Evolutionary conservation across 2,888 invertebrate genomes (phyloP), one percentile per base, ranked within the genome.

Genomic region (Calliopum simillimum): DNA sequence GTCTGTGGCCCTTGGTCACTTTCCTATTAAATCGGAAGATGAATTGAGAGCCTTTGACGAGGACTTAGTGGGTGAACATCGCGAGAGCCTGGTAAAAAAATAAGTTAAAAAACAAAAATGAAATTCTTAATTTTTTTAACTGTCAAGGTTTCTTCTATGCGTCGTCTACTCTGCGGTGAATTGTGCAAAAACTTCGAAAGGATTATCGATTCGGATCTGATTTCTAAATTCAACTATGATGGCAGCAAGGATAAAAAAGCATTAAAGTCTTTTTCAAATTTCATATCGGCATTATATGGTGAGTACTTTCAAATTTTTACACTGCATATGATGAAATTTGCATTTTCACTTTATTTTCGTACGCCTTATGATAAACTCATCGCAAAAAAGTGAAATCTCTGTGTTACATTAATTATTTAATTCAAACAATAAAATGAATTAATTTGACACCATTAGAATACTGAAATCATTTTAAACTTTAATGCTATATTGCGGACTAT

Each of bases 1-100:
- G 21, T 46, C 62, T 46, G 43, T 62, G 62, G 62, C 62, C 46
- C 46, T 46, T 46, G 47, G 43, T 13, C 47, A 23, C 14, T 56
- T 49, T 49, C 49, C 13, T 14, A 49, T 49, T 19, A 14, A 49
- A 49, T 16, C 49, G 8, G 49, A 49, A 4, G 49, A 49, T 14
- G 49, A 49, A 19, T 49, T 49, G n/a, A 49, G 19, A 49, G n/a
- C 49, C 2, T 8, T 49, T 49, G 49, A 49, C n/a, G n/a, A 14
- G 8, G 49, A 12, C 19, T 4, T 49, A 19, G 19, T 49, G 49
- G 16, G 49, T 19, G 16, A 49, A n/a, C 4, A 49, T 16, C 49
- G 16, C 49, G 16, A 49, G 14, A 49, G 19, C 49, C 14, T 49
- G 49, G 49, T 49, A 16, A 19, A 12, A 49, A 49, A 33, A 33